These are phyloP conservation scores for Heteromormyrus szaboi DNA, from an alignment of 2,797 vertebrate genomes.

Conservation along the genomic window DNA sequence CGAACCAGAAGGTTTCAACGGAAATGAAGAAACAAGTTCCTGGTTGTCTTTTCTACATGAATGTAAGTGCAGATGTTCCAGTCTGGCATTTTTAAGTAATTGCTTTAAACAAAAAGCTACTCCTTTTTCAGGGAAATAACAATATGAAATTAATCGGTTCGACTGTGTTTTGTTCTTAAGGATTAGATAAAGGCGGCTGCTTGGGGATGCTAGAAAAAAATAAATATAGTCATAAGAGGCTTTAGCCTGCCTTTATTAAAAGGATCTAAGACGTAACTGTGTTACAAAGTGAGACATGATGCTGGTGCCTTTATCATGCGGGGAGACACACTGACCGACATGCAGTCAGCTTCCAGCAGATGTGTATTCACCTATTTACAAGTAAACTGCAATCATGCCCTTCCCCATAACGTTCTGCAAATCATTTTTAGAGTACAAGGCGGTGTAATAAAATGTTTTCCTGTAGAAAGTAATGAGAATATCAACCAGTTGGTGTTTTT, in stretches of 20 bases:
- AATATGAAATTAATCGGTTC: conserved; percentile 66
- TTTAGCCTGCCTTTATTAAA: conserved; percentile 60
- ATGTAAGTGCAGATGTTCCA: conserved; percentile 30
- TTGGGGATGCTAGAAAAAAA: conserved; percentile 35
- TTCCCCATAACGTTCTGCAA: conserved; percentile 2
- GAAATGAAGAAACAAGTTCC: conserved; percentile 5
- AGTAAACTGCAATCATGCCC: neutral
- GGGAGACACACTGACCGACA: conserved; percentile 21
- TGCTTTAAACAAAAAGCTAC: conserved; percentile 65
- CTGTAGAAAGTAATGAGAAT: conserved; percentile 10
- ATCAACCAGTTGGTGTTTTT: conserved; percentile 27
- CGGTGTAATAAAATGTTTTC: conserved; percentile 15
- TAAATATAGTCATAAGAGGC: conserved; percentile 56
- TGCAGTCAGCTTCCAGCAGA: neutral
- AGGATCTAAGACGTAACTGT: conserved; percentile 65
- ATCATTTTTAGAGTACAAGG: conserved; percentile 20
- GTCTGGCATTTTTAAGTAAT: conserved; percentile 46
- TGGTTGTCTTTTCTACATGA: neutral
- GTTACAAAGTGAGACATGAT: conserved; percentile 53
- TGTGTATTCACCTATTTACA: neutral
- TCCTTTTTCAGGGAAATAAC: conserved; percentile 54
- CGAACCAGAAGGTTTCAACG: conserved; percentile 29
- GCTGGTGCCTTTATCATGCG: conserved; percentile 45
- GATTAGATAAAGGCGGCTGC: conserved; percentile 56
- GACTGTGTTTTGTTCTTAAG: conserved; percentile 55